A percentile compares a stretch with the other conserved stretches of the same genome.
These are phyloP conservation scores for Girardinichthys multiradiatus DNA, from an alignment of 2,113 vertebrate genomes.

Conservation along the genomic window DNA sequence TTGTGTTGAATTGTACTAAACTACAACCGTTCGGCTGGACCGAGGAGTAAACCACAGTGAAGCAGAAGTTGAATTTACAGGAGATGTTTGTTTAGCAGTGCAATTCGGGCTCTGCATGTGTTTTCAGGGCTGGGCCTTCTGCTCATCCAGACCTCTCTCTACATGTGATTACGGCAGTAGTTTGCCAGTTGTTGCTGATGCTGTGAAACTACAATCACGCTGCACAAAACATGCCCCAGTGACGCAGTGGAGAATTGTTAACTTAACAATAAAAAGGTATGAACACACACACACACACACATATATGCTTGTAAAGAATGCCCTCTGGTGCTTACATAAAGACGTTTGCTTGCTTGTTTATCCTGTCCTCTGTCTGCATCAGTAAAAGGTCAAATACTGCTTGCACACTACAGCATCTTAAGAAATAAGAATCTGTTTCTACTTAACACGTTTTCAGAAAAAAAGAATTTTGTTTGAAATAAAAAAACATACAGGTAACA, in stretches of 20 bases:
- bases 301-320: constrained; percentile 50
- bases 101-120: constrained; percentile 35
- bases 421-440: neutral
- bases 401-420: neutral
- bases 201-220: constrained; percentile 68
- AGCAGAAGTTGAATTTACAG: constrained; percentile 18
- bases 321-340: constrained; percentile 57
- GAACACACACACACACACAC: constrained; percentile 29
- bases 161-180: constrained; percentile 53
- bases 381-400: neutral
- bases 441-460: neutral
- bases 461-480: neutral
- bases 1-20: constrained; percentile 33
- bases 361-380: neutral
- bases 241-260: constrained; percentile 64
- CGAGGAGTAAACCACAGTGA: constrained; percentile 8
- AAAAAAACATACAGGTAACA: no score
- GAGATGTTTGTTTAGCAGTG: constrained; percentile 12
- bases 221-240: constrained; percentile 66
- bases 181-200: constrained; percentile 74
- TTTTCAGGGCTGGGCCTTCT: constrained; percentile 41
- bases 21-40: constrained; percentile 13
- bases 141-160: constrained; percentile 37
- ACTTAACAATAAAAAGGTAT: constrained; percentile 56
- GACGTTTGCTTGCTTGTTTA: constrained; percentile 14